Percentiles rank a stretch among this genome's conserved stretches.
Evolutionary conservation across 2,888 invertebrate genomes (phyloP).

Genomic region (Ptilodon capucinus): DNA sequence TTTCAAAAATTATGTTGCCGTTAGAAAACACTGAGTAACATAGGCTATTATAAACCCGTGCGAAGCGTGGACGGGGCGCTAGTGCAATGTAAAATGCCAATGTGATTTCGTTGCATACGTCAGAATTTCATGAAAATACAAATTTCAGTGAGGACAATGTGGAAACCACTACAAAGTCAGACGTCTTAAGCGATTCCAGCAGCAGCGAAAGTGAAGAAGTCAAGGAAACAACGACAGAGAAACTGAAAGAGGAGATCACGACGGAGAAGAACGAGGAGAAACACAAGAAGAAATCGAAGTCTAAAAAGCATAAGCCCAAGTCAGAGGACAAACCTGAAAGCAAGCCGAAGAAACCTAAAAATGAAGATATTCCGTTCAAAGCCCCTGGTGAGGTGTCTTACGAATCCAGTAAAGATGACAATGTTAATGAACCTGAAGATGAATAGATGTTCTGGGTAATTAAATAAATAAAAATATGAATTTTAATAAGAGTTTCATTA

Average conservation of each 20-base stretch:
- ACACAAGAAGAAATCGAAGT: conserved; percentile 13
- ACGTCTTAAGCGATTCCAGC: conserved; percentile 11
- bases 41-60: too few relatives aligned
- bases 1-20: too few relatives aligned
- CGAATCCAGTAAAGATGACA: conserved; percentile 69
- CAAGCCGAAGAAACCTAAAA: conserved; percentile 25
- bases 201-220: conserved; percentile 25
- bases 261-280: conserved; percentile 23
- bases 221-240: conserved; percentile 20
- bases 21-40: too few relatives aligned
- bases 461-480: conserved; percentile 21
- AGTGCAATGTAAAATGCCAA: too few relatives aligned
- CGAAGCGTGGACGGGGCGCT: too few relatives aligned
- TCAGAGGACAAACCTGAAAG: conserved; percentile 19
- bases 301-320: too few relatives aligned
- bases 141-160: background rate
- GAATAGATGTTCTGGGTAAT: conserved; percentile 36
- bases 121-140: too few relatives aligned
- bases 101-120: too few relatives aligned
- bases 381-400: conserved; percentile 47
- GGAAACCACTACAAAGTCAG: conserved; percentile 10
- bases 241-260: too few relatives aligned
- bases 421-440: conserved; percentile 66
- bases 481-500: conserved; percentile 16
- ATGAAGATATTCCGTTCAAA: conserved; percentile 13